A percentile compares a stretch with the other conserved stretches of the same genome.
These are phyloP conservation scores for Megalopta genalis DNA, from an alignment of 1,140 invertebrate species.

Conservation along the genomic window DNA sequence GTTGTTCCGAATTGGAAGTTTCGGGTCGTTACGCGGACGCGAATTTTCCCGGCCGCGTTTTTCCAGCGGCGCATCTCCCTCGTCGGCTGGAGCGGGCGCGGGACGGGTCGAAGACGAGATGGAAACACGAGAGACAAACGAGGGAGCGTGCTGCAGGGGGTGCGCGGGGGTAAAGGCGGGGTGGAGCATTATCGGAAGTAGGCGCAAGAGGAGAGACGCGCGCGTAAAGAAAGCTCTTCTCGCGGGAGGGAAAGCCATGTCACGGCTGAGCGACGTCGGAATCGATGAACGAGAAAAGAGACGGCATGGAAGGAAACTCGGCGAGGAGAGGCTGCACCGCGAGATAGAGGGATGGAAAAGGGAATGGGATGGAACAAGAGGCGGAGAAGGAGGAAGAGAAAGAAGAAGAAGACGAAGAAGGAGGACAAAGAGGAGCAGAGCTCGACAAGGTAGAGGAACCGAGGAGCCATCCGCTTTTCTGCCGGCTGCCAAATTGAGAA, in stretches of 20 bases:
- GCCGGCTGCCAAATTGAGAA: constrained; percentile 62
- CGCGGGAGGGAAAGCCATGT: constrained; percentile 49
- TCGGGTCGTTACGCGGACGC: no score
- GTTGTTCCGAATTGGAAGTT: no score
- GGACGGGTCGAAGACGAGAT: not conserved
- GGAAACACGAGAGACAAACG: constrained; percentile 14
- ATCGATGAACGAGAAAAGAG: constrained; percentile 51
- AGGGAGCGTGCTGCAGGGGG: not conserved
- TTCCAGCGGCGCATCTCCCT: not conserved
- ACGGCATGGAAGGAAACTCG: not conserved
- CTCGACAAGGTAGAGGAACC: not conserved
- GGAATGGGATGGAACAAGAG: not conserved
- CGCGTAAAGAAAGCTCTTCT: constrained; percentile 27
- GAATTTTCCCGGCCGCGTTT: not conserved
- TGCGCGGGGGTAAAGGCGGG: not conserved
- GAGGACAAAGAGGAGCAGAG: no score
- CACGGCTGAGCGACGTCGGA: constrained; percentile 57
- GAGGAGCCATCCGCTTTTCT: constrained; percentile 44
- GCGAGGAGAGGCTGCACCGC: not conserved
- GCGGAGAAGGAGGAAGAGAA: not conserved
- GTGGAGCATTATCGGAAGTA: constrained; percentile 21
- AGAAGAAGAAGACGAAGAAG: not conserved
- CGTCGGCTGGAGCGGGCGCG: not conserved
- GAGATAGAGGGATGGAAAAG: not conserved
- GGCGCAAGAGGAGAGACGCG: constrained; percentile 18